A percentile compares a stretch with the other conserved stretches of the same genome.
Conservation (phyloP, 2,888 invertebrate species). For the Athrips mouffetella region DNA sequence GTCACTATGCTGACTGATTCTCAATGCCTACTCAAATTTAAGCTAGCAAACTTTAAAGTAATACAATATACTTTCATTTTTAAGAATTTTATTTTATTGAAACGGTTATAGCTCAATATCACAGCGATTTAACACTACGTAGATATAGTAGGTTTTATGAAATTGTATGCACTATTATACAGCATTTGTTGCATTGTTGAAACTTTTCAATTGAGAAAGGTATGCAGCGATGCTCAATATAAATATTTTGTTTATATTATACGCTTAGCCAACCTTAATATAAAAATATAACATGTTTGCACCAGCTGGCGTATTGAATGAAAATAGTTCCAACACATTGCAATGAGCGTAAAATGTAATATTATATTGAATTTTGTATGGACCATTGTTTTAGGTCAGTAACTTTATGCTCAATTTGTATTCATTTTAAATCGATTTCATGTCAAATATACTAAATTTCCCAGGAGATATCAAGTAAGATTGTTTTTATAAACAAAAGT, state of each 20-base stretch:
- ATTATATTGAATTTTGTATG: constrained; percentile 54
- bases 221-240: not conserved
- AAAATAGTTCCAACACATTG: constrained; percentile 32
- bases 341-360: constrained; percentile 40
- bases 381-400: constrained; percentile 49
- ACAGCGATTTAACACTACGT: too few relatives aligned
- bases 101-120: not conserved
- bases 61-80: too few relatives aligned
- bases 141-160: too few relatives aligned
- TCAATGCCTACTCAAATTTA: too few relatives aligned
- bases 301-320: constrained; percentile 9
- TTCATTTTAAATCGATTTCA: constrained; percentile 15
- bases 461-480: not conserved
- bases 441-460: not conserved
- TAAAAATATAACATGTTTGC: constrained; percentile 1
- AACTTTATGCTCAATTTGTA: constrained; percentile 34
- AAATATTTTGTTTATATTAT: constrained; percentile 7
- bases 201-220: constrained; percentile 1
- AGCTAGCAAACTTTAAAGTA: too few relatives aligned
- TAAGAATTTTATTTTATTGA: constrained; percentile 1
- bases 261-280: not conserved
- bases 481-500: not conserved
- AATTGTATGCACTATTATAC: not conserved
- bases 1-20: too few relatives aligned
- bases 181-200: not conserved